These are phyloP conservation scores for Lateolabrax maculatus DNA, from an alignment of 2,797 vertebrate genomes.

Conservation along the genomic window DNA sequence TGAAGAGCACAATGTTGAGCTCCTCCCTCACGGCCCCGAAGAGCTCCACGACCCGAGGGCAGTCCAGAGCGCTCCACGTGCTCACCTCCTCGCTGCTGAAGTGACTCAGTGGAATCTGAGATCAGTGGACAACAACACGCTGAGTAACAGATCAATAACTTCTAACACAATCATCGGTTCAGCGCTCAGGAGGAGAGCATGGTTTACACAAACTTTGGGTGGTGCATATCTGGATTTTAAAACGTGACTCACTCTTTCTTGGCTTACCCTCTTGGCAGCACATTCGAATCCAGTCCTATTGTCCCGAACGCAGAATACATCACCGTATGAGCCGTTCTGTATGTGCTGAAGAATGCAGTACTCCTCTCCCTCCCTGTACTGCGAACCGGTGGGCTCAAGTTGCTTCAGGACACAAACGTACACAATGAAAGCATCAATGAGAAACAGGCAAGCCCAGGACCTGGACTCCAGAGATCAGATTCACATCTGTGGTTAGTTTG, in stretches of 20 bases:
- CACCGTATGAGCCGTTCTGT: conserved; percentile 94
- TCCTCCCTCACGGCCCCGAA: conserved; percentile 94
- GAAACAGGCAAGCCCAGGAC: too few species aligned
- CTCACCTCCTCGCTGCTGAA: conserved; percentile 92
- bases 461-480: too few species aligned
- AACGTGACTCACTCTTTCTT: conserved; percentile 22
- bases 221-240: conserved; percentile 5
- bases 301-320: conserved; percentile 93
- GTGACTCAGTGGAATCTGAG: conserved; percentile 89
- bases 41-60: conserved; percentile 90
- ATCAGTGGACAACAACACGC: conserved; percentile 8
- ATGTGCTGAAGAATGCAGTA: conserved; percentile 88
- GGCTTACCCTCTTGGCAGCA: conserved; percentile 94
- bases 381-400: conserved; percentile 86
- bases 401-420: conserved; percentile 77
- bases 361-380: conserved; percentile 91
- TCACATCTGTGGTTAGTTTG: too few species aligned
- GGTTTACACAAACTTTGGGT: not conserved
- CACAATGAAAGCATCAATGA: not conserved
- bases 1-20: conserved; percentile 92
- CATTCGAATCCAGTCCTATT: conserved; percentile 91
- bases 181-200: not conserved
- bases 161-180: not conserved
- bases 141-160: not conserved
- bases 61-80: conserved; percentile 88